Conservation (phyloP, 2,797 vertebrate genomes). For the Sarcoramphus papa region DNA sequence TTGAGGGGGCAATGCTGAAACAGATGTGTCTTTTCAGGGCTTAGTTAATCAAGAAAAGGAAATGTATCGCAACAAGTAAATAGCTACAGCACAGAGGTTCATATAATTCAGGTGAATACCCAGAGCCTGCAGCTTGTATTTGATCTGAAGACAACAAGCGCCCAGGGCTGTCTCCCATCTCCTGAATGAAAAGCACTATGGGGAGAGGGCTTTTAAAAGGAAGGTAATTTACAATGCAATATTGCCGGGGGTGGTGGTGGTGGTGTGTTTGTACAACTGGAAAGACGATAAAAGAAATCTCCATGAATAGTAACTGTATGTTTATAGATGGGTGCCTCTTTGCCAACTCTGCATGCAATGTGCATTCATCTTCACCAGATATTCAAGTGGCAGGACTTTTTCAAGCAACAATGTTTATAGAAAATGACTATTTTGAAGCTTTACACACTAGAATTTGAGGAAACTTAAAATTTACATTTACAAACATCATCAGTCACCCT, state of each 20-base stretch:
- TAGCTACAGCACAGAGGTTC: conserved; percentile 18
- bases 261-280: conserved; percentile 55
- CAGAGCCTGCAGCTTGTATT: conserved; percentile 34
- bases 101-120: conserved; percentile 40
- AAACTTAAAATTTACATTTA: conserved; percentile 54
- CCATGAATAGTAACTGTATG: conserved; percentile 45
- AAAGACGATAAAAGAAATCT: conserved; percentile 52
- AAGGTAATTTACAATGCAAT: conserved; percentile 59
- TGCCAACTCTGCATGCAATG: conserved; percentile 29
- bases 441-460: conserved; percentile 48
- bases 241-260: conserved; percentile 37
- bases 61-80: conserved; percentile 47
- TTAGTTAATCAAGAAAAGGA: conserved; percentile 47
- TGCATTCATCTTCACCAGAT: conserved; percentile 52
- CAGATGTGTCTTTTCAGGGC: conserved; percentile 31
- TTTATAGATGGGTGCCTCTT: conserved; percentile 56
- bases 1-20: conserved; percentile 38
- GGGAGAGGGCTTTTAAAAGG: conserved; percentile 51
- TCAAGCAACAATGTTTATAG: conserved; percentile 46
- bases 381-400: conserved; percentile 49
- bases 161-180: conserved; percentile 42
- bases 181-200: conserved; percentile 50
- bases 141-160: conserved; percentile 57
- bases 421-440: conserved; percentile 55
- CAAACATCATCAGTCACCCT: conserved; percentile 55